Percentiles rank a stretch among this genome's conserved stretches.
Evolutionary conservation across 1,140 invertebrate genomes (phyloP).

Genomic region (Bombus picipes): DNA sequence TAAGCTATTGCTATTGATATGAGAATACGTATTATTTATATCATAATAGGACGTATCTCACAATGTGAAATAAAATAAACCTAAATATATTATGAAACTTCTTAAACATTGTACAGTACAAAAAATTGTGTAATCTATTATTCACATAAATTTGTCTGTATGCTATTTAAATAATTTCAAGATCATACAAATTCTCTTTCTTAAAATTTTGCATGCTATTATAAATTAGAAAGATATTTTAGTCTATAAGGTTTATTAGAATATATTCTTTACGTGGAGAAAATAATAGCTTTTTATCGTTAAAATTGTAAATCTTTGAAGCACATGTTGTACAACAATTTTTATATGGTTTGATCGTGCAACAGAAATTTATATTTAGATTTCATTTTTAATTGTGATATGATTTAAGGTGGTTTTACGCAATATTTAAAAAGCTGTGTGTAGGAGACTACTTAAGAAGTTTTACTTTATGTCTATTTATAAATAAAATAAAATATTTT

Average conservation of each 20-base stretch:
- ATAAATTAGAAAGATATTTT: not conserved
- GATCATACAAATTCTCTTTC: not conserved
- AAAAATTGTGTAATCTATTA: not conserved
- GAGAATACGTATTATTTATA: slow-evolving; percentile 40
- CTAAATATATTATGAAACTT: slow-evolving; percentile 6
- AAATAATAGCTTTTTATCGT: not conserved
- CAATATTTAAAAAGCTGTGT: slow-evolving; percentile 17
- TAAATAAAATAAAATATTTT: slow-evolving; percentile 11
- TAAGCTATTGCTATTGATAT: not conserved
- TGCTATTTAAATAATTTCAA: not conserved
- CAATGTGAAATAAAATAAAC: slow-evolving; percentile 17
- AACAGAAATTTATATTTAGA: slow-evolving; percentile 17
- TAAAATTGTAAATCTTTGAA: slow-evolving; percentile 50
- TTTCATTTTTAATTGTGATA: not conserved
- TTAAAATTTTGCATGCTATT: slow-evolving; percentile 20
- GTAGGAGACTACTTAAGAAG: slow-evolving; percentile 66
- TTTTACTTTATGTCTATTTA: slow-evolving; percentile 36
- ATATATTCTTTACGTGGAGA: not conserved
- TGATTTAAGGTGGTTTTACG: not conserved
- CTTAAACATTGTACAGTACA: not conserved
- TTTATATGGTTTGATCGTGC: slow-evolving; percentile 5
- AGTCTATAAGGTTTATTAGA: not conserved
- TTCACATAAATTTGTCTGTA: not conserved
- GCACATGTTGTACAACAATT: slow-evolving; percentile 62
- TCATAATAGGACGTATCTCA: slow-evolving; percentile 48